Evolutionary conservation across 1,140 invertebrate species (phyloP).

Genomic region (Anastrepha obliqua): DNA sequence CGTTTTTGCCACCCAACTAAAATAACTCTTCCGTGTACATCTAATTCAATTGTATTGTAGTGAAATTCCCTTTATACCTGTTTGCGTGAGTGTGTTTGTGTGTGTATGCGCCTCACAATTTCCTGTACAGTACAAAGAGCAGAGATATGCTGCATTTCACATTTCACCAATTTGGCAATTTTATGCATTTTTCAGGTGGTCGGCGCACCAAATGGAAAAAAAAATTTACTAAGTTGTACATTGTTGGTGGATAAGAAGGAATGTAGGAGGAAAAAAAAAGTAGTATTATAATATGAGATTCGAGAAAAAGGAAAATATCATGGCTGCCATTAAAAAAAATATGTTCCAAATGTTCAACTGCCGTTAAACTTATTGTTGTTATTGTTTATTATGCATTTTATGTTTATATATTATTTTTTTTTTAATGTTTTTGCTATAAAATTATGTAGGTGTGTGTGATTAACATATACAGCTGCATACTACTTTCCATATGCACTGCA

Average conservation of each 20-base stretch:
- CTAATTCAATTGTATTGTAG: neutral
- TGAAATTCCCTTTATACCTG: neutral
- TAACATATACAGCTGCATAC: no score
- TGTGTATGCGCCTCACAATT: neutral
- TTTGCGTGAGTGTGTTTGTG: neutral
- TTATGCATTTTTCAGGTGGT: constrained; percentile 33
- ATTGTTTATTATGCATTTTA: no score
- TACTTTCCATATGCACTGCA: no score
- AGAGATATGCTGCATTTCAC: neutral
- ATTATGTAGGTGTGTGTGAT: no score
- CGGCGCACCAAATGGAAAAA: neutral
- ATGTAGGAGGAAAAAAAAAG: neutral
- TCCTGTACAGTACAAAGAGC: neutral
- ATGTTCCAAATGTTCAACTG: no score
- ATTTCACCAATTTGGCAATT: constrained; percentile 37
- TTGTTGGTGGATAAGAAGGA: neutral
- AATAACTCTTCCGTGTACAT: neutral
- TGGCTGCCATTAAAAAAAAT: no score
- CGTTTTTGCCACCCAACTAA: no score
- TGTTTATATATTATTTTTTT: no score
- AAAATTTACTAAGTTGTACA: neutral
- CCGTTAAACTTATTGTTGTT: no score
- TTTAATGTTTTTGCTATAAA: no score
- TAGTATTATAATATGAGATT: neutral
- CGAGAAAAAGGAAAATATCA: no score